These are phyloP conservation scores for Psilopogon haemacephalus DNA, from an alignment of 2,113 vertebrate species.

Conservation along the genomic window DNA sequence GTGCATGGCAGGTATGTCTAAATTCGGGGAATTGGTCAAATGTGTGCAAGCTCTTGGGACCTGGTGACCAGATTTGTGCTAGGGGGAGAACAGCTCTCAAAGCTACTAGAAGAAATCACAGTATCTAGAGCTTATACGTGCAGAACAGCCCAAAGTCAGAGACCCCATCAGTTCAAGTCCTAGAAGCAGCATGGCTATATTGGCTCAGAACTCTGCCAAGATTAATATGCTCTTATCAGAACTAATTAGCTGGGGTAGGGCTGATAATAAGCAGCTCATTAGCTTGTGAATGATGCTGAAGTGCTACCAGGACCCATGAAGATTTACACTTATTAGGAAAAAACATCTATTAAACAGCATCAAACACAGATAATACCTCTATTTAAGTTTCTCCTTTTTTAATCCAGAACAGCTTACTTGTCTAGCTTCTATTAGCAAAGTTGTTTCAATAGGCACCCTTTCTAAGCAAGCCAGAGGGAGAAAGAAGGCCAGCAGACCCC, in stretches of 20 bases:
- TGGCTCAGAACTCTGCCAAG: not conserved
- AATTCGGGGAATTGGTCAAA: not conserved
- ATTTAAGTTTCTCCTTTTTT: not conserved
- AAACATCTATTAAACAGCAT: constrained; percentile 44
- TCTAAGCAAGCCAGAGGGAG: not conserved
- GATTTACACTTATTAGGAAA: constrained; percentile 37
- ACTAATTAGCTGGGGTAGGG: constrained; percentile 32
- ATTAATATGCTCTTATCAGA: constrained; percentile 5
- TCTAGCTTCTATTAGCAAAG: not conserved
- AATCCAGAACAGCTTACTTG: not conserved
- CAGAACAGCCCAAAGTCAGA: not conserved
- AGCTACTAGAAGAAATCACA: not conserved
- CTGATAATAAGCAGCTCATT: constrained; percentile 41
- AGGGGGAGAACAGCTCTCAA: not conserved
- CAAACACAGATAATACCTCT: not conserved
- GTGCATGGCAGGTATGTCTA: rapidly evolving
- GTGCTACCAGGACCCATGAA: constrained; percentile 13
- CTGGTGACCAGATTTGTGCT: not conserved
- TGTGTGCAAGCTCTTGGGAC: not conserved
- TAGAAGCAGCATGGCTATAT: not conserved
- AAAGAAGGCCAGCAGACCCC: not conserved
- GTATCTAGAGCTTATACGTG: not conserved
- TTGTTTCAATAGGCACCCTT: not conserved
- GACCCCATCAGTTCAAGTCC: not conserved
- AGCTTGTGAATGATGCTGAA: constrained; percentile 16